A percentile compares a stretch with the other conserved stretches of the same genome.
phyloP scores from a whole-genome alignment of 2,888 invertebrate genomes.

The Apodemia duryi region DNA sequence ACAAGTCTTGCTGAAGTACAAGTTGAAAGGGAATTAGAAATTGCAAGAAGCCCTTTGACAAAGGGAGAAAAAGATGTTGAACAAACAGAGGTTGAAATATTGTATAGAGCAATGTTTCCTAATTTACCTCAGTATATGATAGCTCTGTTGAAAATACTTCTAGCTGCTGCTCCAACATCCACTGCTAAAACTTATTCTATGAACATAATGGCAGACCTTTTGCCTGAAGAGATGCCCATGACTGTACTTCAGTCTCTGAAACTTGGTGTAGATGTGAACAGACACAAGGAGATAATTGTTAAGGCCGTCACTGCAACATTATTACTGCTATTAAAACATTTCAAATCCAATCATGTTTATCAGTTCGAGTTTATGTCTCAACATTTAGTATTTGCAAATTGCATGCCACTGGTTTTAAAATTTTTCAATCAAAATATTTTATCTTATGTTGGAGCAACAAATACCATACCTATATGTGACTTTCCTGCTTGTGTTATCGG shows the following conservation, averaged over 20 bases:
- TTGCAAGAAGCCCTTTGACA: constrained; percentile 94
- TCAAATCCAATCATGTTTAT: constrained; percentile 97
- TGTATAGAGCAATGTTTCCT: constrained; percentile 97
- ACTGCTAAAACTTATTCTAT: constrained; percentile 98
- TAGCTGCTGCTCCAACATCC: constrained; percentile 99
- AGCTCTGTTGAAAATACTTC: constrained; percentile 95
- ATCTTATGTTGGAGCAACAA: constrained; percentile 96
- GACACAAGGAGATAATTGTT: constrained; percentile 99
- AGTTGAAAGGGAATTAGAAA: constrained; percentile 93
- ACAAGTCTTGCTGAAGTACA: constrained; percentile 95
- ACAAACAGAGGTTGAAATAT: constrained; percentile 90
- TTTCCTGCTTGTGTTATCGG: constrained; percentile 98
- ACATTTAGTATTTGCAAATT: constrained; percentile 99
- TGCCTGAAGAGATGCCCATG: constrained; percentile 98
- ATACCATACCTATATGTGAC: constrained; percentile 94
- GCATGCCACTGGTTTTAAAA: constrained; percentile 97
- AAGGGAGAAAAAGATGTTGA: constrained; percentile 88
- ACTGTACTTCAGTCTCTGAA: constrained; percentile 96
- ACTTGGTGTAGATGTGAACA: constrained; percentile 97
- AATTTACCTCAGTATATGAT: constrained; percentile 99
- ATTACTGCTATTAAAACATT: constrained; percentile 95
- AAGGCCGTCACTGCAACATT: constrained; percentile 96
- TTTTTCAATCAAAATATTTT: constrained; percentile 99
- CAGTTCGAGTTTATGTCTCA: constrained; percentile 99
- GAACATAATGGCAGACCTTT: constrained; percentile 97